Evolutionary conservation across 2,113 vertebrate genomes (phyloP).

Genomic region (Ptilorrhoa leucosticta): DNA sequence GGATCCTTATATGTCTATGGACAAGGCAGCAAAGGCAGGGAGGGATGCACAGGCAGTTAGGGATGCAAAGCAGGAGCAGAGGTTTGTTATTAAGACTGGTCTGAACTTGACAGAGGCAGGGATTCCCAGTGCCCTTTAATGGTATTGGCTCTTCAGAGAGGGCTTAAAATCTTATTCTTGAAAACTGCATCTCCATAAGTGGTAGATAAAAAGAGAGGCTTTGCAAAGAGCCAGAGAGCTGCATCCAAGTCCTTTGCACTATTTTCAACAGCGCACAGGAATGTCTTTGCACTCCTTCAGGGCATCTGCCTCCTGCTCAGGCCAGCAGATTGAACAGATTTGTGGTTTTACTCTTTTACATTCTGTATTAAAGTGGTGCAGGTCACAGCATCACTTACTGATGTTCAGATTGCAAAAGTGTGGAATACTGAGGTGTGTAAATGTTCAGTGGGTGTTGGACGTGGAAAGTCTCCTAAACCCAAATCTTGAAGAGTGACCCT

Average conservation of each 20-base stretch:
- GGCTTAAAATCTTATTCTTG: neutral
- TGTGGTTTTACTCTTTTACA: neutral
- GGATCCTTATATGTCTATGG: neutral
- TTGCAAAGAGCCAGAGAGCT: neutral
- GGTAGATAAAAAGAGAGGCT: neutral
- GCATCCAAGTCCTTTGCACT: neutral
- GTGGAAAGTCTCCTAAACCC: neutral
- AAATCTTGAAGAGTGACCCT: neutral
- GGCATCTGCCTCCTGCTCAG: neutral
- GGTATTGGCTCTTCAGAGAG: neutral
- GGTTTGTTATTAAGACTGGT: neutral
- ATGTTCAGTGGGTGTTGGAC: neutral
- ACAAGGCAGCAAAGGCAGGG: neutral
- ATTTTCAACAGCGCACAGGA: neutral
- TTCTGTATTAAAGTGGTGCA: neutral
- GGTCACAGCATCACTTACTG: neutral
- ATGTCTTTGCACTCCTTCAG: neutral
- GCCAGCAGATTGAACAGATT: neutral
- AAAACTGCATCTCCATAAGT: neutral
- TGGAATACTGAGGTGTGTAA: neutral
- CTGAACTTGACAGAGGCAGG: neutral
- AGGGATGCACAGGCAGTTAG: neutral
- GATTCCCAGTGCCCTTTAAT: constrained; percentile 20
- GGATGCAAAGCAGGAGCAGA: neutral
- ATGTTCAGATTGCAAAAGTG: neutral